Evolutionary conservation across 1,140 invertebrate species (phyloP).

Genomic region (Caerostris extrusa): DNA sequence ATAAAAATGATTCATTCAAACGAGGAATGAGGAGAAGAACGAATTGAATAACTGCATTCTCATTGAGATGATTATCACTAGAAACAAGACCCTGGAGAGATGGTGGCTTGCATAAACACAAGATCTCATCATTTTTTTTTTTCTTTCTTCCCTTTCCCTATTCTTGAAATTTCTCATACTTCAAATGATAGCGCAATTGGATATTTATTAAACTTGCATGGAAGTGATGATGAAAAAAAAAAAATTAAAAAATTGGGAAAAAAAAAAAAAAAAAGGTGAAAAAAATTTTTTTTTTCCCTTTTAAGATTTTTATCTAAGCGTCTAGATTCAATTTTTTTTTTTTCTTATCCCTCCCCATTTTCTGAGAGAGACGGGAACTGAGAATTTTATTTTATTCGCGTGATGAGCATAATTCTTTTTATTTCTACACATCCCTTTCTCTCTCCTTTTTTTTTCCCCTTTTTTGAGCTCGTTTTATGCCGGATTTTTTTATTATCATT

Average conservation of each 20-base stretch:
- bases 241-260: background rate
- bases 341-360: background rate
- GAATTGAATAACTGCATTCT: background rate
- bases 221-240: background rate
- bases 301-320: background rate
- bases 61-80: conserved; percentile 24
- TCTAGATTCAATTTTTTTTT: background rate
- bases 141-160: background rate
- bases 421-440: conserved; percentile 19
- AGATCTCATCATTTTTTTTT: background rate
- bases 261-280: background rate
- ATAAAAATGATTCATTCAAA: background rate
- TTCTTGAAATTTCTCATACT: background rate
- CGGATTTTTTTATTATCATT: background rate
- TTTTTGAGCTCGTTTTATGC: conserved; percentile 5
- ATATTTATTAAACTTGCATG: conserved; percentile 46
- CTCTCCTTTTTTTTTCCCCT: background rate
- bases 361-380: background rate
- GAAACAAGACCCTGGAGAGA: background rate
- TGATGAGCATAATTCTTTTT: conserved; percentile 63
- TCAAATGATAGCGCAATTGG: conserved; percentile 42
- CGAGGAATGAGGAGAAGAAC: background rate
- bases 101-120: conserved; percentile 15
- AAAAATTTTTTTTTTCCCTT: background rate
- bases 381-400: conserved; percentile 33